These are phyloP conservation scores for Dufourea novaeangliae DNA, from an alignment of 1,140 invertebrate species.

Conservation along the genomic window DNA sequence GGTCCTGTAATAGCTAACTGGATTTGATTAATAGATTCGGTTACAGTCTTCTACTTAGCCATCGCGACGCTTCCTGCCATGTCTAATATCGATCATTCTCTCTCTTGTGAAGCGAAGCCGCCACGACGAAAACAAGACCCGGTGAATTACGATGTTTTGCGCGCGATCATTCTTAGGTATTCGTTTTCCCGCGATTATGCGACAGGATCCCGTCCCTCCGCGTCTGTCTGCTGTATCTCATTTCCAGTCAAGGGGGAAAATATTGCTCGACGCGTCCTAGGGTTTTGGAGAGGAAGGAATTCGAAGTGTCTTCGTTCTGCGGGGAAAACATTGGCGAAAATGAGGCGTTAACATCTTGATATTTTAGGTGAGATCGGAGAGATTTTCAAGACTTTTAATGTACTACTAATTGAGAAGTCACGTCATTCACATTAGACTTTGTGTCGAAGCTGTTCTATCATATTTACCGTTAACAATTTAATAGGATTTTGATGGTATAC, in stretches of 20 bases:
- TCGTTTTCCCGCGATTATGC: neutral
- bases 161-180: neutral
- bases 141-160: slow-evolving; percentile 27
- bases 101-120: neutral
- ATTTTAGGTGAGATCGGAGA: neutral
- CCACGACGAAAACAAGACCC: slow-evolving; percentile 18
- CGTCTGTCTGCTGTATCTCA: neutral
- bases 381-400: no score
- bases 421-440: no score
- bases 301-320: neutral
- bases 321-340: neutral
- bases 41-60: slow-evolving; percentile 54
- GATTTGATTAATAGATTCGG: slow-evolving; percentile 68
- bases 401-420: neutral
- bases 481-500: no score
- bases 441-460: no score
- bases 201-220: neutral
- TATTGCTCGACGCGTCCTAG: neutral
- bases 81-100: slow-evolving; percentile 54
- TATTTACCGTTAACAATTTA: no score
- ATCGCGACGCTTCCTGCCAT: slow-evolving; percentile 38
- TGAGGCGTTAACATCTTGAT: neutral
- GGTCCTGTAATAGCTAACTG: slow-evolving; percentile 63
- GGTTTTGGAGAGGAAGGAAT: neutral
- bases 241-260: neutral